A percentile compares a stretch with the other conserved stretches of the same genome.
phyloP scores from a whole-genome alignment of 2,797 vertebrate species.

The Oreortyx pictus region DNA sequence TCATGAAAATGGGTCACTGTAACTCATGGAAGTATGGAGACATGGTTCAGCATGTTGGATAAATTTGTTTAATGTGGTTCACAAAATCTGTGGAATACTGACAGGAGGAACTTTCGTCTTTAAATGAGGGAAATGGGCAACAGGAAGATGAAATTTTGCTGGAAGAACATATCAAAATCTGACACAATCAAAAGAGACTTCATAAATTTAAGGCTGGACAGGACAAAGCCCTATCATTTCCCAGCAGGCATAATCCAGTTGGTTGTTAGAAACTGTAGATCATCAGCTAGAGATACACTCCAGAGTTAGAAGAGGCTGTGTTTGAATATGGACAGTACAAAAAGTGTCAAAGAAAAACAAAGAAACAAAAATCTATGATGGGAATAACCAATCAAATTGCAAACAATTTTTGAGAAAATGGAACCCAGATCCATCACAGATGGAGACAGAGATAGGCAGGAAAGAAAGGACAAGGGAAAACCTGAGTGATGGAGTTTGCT shows the following conservation, averaged over 20 bases:
- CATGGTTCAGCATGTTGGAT: fast-evolving
- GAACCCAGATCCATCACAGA: not conserved
- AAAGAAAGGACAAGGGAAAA: not conserved
- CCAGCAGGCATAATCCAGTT: fast-evolving
- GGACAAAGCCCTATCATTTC: not conserved
- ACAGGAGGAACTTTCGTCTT: not conserved
- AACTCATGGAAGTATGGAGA: fast-evolving
- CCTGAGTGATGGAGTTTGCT: not conserved
- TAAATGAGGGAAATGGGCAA: fast-evolving
- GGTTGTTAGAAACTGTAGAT: not conserved
- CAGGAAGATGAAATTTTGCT: not conserved
- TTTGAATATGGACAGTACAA: fast-evolving
- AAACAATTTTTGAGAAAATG: not conserved
- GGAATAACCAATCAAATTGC: not conserved
- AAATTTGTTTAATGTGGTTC: fast-evolving
- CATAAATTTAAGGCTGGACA: not conserved
- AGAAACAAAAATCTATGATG: not conserved
- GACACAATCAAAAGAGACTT: not conserved
- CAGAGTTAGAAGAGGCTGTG: fast-evolving
- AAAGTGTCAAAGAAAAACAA: not conserved
- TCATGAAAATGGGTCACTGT: not conserved
- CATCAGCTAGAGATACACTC: not conserved
- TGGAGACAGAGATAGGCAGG: not conserved
- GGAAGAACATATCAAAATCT: not conserved
- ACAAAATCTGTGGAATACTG: not conserved